Base-by-base conservation (phyloP, 2,797 vertebrate genomes). In the Alfaro cultratus region DNA sequence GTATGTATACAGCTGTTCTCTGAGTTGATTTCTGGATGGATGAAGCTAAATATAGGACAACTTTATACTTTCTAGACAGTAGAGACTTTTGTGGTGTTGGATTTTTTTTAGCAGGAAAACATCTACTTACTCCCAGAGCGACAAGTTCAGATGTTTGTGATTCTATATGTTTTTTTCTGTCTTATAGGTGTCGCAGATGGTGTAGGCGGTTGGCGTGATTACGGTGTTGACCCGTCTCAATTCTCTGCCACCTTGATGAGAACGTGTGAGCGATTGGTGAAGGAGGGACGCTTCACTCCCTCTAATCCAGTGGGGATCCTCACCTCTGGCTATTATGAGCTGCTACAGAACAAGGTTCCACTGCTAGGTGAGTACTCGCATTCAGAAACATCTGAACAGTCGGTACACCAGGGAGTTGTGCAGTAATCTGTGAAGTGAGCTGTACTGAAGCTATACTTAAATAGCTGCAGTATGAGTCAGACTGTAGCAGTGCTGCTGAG, bases 161-260 rank as follows among this genome's bases (percentile, higher is more conserved):
- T 23, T 36, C n/a, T 9, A 16, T 47, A 47, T 47, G 0, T 5
- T 2, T 9, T 1, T 57, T 75, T 83, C 41, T 8, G 81, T 57
- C 47, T 68, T 26, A 81, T 93, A 98, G 98, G 98, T 31, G 98
- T 99, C 68, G 98, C 98, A 13, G 98, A 99, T 90, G 98, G 98
- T 0, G 98, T 99, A 0, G 98, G 98, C n/a, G 98, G 98, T 88
- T 99, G 98, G 98, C 96, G 98, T 76, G 98, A 99, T 95, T 99
- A 99, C 18, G 98, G 98, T 1, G 98, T 99, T 2, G 98, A 99
- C 91, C 98, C 98, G 0, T 99, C 98, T 83, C 98, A 99, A 95
- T 99, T 99, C 95, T 99, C 98, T 67, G 97, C 97, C 93, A 99
- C 98, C 79, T 94, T 99, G 49, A 99, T 99, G 97, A 96, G 95